A percentile compares a stretch with the other conserved stretches of the same genome.
Conservation (phyloP, 2,797 vertebrate genomes). For the Pseudomugil gertrudae region DNA sequence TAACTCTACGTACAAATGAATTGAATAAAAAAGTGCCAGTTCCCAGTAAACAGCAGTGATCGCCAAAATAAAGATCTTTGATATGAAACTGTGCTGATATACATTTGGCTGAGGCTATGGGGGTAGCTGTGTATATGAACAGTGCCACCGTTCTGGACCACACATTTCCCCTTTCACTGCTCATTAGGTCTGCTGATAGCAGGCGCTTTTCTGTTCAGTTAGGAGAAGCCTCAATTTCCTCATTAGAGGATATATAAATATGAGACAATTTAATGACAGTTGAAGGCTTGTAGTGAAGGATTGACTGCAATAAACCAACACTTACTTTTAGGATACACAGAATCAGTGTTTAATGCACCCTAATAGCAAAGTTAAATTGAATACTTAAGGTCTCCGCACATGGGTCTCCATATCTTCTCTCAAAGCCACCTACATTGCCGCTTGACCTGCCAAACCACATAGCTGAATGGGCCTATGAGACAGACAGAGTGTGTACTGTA, state of each 20-base stretch:
- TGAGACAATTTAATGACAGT: constrained; percentile 63
- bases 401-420: constrained; percentile 66
- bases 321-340: constrained; percentile 36
- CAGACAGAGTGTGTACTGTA: constrained; percentile 73
- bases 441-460: constrained; percentile 74
- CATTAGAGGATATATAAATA: constrained; percentile 67
- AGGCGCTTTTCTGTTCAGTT: constrained; percentile 47
- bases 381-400: constrained; percentile 72
- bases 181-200: constrained; percentile 63
- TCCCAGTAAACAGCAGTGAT: constrained; percentile 65
- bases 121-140: constrained; percentile 39
- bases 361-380: constrained; percentile 60
- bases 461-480: constrained; percentile 73
- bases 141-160: constrained; percentile 50
- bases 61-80: constrained; percentile 75
- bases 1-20: constrained; percentile 68
- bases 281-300: constrained; percentile 49
- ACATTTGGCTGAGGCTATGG: constrained; percentile 37
- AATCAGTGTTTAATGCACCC: constrained; percentile 48
- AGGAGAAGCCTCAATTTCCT: constrained; percentile 68
- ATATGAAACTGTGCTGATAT: constrained; percentile 72
- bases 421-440: constrained; percentile 76
- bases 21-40: constrained; percentile 76
- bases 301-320: constrained; percentile 56
- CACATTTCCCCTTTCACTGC: constrained; percentile 48